phyloP scores from a whole-genome alignment of 2,113 vertebrate genomes.

The Phalacrocorax brasilianus region DNA sequence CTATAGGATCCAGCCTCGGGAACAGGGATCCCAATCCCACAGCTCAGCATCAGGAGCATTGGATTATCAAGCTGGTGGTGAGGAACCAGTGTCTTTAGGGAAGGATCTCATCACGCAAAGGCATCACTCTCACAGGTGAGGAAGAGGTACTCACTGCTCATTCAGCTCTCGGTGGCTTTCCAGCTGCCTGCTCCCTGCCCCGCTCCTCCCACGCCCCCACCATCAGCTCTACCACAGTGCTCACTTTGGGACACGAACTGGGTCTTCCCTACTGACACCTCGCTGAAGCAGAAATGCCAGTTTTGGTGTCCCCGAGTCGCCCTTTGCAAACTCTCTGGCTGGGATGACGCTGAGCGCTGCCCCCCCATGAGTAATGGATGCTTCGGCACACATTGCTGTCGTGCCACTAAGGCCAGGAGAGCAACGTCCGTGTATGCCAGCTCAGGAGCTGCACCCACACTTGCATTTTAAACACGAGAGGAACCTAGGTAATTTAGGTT shows the following conservation, averaged over 20 bases:
- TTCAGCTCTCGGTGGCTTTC: background rate
- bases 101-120: background rate
- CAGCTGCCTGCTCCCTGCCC: background rate
- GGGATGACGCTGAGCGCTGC: background rate
- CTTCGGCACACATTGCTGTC: background rate
- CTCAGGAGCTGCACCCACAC: background rate
- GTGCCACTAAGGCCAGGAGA: accelerated
- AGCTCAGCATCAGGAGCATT: accelerated
- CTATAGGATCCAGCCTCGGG: background rate
- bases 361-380: background rate
- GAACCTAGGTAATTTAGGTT: background rate
- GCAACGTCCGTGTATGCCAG: accelerated
- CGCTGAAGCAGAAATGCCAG: background rate
- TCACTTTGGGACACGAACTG: background rate
- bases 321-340: background rate
- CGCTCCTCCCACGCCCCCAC: background rate
- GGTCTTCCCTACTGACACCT: background rate
- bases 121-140: background rate
- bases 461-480: background rate
- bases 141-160: background rate
- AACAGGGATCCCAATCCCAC: background rate
- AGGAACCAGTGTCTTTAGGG: background rate
- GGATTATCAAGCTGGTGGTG: background rate
- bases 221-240: accelerated
- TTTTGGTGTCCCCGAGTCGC: background rate